These are phyloP conservation scores for Xenopus tropicalis DNA, from an alignment of 2,113 vertebrate genomes.

Conservation along the genomic window DNA sequence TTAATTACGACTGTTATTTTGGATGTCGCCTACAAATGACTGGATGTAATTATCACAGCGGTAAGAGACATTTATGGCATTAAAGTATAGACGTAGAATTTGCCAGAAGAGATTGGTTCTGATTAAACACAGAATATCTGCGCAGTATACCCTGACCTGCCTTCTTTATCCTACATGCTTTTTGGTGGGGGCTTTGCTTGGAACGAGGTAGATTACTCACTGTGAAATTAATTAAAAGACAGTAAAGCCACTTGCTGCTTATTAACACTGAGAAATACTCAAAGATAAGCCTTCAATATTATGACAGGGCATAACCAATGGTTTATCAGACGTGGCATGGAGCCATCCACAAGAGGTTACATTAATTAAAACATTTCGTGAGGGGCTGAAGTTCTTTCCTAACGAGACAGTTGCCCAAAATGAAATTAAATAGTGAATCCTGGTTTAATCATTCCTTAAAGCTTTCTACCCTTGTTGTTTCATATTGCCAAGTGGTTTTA, in stretches of 20 bases:
- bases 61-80: background rate
- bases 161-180: background rate
- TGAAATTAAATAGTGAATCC: too few relatives aligned
- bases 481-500: too few relatives aligned
- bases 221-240: too few relatives aligned
- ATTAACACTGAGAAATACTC: background rate
- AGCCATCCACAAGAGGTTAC: background rate
- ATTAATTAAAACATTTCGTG: constrained; percentile 6
- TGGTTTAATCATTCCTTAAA: too few relatives aligned
- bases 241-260: too few relatives aligned
- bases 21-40: background rate
- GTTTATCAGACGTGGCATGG: constrained; percentile 3
- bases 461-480: too few relatives aligned
- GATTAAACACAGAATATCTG: too few relatives aligned
- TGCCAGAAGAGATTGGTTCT: too few relatives aligned
- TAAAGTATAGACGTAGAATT: background rate
- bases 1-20: background rate
- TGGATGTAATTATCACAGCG: background rate
- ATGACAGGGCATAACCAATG: constrained; percentile 20
- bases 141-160: too few relatives aligned
- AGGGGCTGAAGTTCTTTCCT: constrained; percentile 8
- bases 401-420: too few relatives aligned
- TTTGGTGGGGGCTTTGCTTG: background rate
- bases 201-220: background rate
- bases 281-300: constrained; percentile 3